Evolutionary conservation across 2,888 invertebrate species (phyloP), one percentile per base, ranked within the genome.

Genomic region (Agonopterix subpropinquella): DNA sequence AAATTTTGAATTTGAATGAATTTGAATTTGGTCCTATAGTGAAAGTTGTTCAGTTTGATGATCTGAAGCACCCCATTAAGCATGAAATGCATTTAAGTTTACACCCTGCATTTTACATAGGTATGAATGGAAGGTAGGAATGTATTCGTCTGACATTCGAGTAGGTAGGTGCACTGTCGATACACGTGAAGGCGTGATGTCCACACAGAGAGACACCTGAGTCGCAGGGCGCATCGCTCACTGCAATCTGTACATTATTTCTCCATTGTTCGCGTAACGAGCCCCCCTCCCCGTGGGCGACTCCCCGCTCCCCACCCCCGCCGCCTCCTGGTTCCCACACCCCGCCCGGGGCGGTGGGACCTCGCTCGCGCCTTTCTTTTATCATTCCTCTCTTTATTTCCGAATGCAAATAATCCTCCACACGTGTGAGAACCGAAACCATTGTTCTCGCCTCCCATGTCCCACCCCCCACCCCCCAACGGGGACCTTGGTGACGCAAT

Each of bases 401-500:
- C 89, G 89, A 89, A 89, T 89, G 89, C 89, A 89, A 89, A 89
- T 89, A 89, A 89, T 89, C 89, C 88, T 88, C 89, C 89, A 87
- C 88, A 89, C 89, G 89, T 89, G 89, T 89, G 89, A 89, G 89
- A 89, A 89, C 88, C 87, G 87, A 89, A 89, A 88, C 88, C 89
- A 88, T 88, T 88, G 89, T 88, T 88, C 87, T 84, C 84, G 80
- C 85, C 81, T 77, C 77, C 81, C 82, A 71, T 73, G 68, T 77
- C 81, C 82, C 70, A 28, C 28, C 74, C 69, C 81, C 82, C 70
- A 28, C 28, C 74, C 69, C 70, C 65, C 81, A 70, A 73, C 72
- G 80, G 81, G 81, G 81, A 84, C 85, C 83, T 86, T 84, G 85
- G 85, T 85, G 87, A 87, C 86, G 85, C 86, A 83, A 87, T 87